phyloP scores from a whole-genome alignment of 2,797 vertebrate species.

The Sphenopsis melanotis region DNA sequence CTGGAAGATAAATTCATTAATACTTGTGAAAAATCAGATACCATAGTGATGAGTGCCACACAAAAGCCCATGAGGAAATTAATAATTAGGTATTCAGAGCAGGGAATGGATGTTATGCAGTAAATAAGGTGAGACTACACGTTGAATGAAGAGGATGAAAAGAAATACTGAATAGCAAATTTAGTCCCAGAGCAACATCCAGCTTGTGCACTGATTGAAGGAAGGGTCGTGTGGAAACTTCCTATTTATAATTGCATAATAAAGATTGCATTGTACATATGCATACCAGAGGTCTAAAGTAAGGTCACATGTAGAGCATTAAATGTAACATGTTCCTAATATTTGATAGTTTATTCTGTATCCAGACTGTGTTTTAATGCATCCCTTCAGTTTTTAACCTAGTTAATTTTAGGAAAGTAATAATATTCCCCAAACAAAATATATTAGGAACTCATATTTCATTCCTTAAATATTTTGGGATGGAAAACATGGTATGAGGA shows the following conservation, averaged over 20 bases:
- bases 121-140: conserved; percentile 22
- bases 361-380: not conserved
- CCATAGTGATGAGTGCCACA: not conserved
- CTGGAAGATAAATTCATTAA: conserved; percentile 20
- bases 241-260: not conserved
- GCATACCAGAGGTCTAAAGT: not conserved
- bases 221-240: not conserved
- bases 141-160: conserved; percentile 4
- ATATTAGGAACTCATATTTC: not conserved
- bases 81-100: conserved; percentile 34
- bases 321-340: not conserved
- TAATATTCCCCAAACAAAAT: not conserved
- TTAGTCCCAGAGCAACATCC: not conserved
- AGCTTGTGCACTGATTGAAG: not conserved
- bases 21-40: conserved; percentile 11
- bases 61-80: conserved; percentile 13
- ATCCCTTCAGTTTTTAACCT: not conserved
- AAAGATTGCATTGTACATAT: not conserved
- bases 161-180: conserved; percentile 40
- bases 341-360: not conserved
- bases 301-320: not conserved
- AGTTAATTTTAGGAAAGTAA: not conserved
- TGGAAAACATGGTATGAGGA: not conserved
- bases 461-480: not conserved
- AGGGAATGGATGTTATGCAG: not conserved